Conservation (phyloP, 2,888 invertebrate species). For the Polyommatus icarus region DNA sequence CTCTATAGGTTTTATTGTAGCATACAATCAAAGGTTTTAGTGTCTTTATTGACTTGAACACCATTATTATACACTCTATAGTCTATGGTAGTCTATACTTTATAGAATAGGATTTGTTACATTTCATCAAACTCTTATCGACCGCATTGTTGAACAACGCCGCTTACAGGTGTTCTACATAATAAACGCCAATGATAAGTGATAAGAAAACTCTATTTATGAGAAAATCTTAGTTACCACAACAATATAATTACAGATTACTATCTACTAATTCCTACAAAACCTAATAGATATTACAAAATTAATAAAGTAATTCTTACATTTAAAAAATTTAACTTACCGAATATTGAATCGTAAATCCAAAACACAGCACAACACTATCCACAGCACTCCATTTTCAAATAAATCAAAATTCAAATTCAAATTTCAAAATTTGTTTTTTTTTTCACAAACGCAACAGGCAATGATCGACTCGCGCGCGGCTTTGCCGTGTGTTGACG, state of each 20-base stretch:
- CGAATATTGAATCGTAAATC: constrained; percentile 41
- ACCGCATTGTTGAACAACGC: not conserved
- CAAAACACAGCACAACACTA: constrained; percentile 42
- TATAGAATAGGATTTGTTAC: not conserved
- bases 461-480: constrained; percentile 54
- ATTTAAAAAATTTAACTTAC: constrained; percentile 38
- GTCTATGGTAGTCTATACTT: not conserved
- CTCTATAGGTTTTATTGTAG: too few species aligned
- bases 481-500: constrained; percentile 54
- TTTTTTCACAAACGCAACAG: constrained; percentile 42
- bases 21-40: too few species aligned
- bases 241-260: not conserved
- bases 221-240: too few species aligned
- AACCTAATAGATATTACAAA: not conserved
- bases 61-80: too few species aligned
- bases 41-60: too few species aligned
- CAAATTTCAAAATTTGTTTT: constrained; percentile 39
- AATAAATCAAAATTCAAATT: constrained; percentile 52
- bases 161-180: constrained; percentile 5
- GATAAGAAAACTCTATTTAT: too few species aligned
- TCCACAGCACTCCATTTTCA: constrained; percentile 39
- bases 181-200: not conserved
- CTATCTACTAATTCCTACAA: too few species aligned
- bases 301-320: not conserved
- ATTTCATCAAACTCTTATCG: not conserved